Evolutionary conservation across 2,888 invertebrate genomes (phyloP), one percentile per base, ranked within the genome.

Genomic region (Heliconius charithonia): DNA sequence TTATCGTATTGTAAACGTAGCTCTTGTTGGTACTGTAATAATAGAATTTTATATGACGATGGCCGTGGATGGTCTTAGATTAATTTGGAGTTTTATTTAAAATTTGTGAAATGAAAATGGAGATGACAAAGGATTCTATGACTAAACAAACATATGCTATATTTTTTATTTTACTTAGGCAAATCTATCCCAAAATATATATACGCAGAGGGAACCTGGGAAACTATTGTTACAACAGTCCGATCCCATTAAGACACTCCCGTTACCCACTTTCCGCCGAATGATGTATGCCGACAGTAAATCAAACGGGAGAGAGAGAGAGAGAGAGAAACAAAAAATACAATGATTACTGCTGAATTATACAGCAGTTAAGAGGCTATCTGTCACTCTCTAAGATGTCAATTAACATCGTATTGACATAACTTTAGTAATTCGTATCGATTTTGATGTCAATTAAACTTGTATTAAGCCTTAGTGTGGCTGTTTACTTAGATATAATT

Each of bases 11-110:
- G 76, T 78, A 51, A 67, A 79, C 76, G 75, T 69, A 70, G 82
- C 82, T 83, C 66, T 69, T 69, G 69, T 81, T 62, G 66, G 51
- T 74, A 70, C 56, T 74, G n/a, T 80, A 80, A 69, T 79, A 80
- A 79, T 76, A 80, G 77, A 75, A 70, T 65, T 74, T 51, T 65
- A 72, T 72, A 77, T 37, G 3, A 77, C 37, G 6, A 25, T 41
- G 51, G 65, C 29, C 66, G 27, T 51, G 25, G 37, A 19, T 25
- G 66, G 32, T n/a, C 32, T 73, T 62, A 37, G n/a, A 16, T 32
- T 29, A 25, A 75, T 29, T 41, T 62, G 3, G 22, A 32, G 37
- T 59, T 74, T 74, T 74, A 25, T 19, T 62, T 25, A 0, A 63
- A 63, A 63, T 25, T 13, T 27, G 13, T 62, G 4, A 25, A 10